Conservation (phyloP, 1,140 invertebrate species). For the Neuroterus valhalla region DNA sequence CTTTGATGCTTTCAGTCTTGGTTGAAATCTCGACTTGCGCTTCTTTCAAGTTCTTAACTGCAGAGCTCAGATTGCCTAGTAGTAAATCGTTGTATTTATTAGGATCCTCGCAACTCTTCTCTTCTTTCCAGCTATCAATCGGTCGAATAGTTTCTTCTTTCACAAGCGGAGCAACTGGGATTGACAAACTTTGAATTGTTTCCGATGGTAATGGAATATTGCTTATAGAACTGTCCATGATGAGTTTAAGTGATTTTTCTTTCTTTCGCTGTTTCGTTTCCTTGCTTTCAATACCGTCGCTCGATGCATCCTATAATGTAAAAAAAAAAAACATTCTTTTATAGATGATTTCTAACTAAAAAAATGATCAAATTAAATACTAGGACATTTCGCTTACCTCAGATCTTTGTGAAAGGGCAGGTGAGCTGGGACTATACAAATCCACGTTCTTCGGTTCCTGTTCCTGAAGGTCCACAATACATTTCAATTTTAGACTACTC, state of each 20-base stretch:
- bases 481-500: background rate
- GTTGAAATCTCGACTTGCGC: background rate
- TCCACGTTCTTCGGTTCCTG: constrained; percentile 41
- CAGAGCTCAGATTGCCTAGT: background rate
- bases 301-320: constrained; percentile 21
- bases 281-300: constrained; percentile 44
- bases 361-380: constrained; percentile 1
- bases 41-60: constrained; percentile 34
- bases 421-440: constrained; percentile 67
- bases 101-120: constrained; percentile 1
- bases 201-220: constrained; percentile 49
- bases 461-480: background rate
- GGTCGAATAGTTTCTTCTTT: constrained; percentile 27
- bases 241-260: background rate
- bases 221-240: constrained; percentile 30
- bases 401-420: constrained; percentile 64
- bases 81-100: constrained; percentile 5
- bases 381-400: constrained; percentile 47
- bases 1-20: constrained; percentile 32
- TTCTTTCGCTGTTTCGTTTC: constrained; percentile 43
- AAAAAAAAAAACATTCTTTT: background rate
- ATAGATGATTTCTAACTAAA: background rate
- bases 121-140: background rate
- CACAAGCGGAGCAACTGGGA: background rate
- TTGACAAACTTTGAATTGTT: background rate